Evolutionary conservation across 37 sponge, comb jelly and placozoan species (phyloP).

Genomic region (Ephydatia muelleri): DNA sequence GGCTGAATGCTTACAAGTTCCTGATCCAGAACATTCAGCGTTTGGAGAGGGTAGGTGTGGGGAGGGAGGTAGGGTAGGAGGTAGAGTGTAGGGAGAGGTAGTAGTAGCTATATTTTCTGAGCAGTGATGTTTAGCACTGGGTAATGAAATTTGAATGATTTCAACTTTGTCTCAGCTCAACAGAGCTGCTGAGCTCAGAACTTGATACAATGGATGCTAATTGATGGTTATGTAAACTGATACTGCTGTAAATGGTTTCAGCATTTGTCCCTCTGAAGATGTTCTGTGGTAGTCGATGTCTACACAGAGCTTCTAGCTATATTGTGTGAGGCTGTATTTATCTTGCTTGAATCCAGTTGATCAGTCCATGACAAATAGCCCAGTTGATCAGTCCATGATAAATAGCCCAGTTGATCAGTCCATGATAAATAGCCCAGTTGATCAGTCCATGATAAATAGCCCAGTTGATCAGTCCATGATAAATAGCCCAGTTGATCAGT

Average conservation of each 20-base stretch:
- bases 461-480: no score
- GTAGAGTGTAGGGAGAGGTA: background rate
- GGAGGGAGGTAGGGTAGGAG: no score
- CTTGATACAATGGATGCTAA: background rate
- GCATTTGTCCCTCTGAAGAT: background rate
- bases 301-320: background rate
- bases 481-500: no score
- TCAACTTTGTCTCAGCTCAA: background rate
- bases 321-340: no score
- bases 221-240: no score
- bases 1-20: slow-evolving; percentile 99
- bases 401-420: no score
- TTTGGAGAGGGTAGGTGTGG: slow-evolving; percentile 64
- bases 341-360: no score
- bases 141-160: background rate
- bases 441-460: no score
- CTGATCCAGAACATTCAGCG: slow-evolving; percentile 88
- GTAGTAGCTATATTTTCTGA: background rate
- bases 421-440: no score
- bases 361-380: no score
- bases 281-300: background rate
- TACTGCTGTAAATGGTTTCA: no score
- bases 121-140: background rate
- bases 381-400: no score
- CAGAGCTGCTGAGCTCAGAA: background rate